Conservation (phyloP, 2,113 vertebrate species). For the Pampusana beccarii region DNA sequence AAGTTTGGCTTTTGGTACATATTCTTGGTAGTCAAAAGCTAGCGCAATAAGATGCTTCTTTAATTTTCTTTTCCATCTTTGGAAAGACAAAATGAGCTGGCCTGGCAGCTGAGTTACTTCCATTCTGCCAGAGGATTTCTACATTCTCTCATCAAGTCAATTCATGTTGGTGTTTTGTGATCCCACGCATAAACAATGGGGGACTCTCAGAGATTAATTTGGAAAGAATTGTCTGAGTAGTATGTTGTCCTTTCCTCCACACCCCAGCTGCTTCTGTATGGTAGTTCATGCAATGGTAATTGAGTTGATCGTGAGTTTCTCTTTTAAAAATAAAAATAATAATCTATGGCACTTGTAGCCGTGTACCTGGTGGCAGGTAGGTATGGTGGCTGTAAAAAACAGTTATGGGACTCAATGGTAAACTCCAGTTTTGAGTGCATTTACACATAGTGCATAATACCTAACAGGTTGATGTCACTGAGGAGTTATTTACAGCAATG, state of each 20-base stretch:
- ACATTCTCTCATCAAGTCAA: not conserved
- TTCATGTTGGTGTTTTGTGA: not conserved
- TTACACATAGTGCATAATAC: not conserved
- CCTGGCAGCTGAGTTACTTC: not conserved
- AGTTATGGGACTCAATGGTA: not conserved
- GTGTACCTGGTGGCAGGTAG: not conserved
- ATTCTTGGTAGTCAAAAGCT: not conserved
- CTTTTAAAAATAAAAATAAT: not conserved
- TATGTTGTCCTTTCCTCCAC: not conserved
- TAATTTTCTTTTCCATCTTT: not conserved
- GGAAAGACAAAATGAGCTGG: not conserved
- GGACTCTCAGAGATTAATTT: not conserved
- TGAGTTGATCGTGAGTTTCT: not conserved
- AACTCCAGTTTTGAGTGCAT: not conserved
- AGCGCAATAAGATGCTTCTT: not conserved
- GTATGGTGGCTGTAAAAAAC: not conserved
- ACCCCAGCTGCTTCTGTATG: not conserved
- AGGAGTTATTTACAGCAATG: not conserved
- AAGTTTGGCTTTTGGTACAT: not conserved
- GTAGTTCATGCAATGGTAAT: not conserved
- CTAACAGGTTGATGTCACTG: not conserved
- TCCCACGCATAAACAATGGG: not conserved
- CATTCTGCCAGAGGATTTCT: not conserved
- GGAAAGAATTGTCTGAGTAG: not conserved
- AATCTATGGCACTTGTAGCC: not conserved